phyloP scores from a whole-genome alignment of 2,888 invertebrate species.

The Tiliacea citrago region DNA sequence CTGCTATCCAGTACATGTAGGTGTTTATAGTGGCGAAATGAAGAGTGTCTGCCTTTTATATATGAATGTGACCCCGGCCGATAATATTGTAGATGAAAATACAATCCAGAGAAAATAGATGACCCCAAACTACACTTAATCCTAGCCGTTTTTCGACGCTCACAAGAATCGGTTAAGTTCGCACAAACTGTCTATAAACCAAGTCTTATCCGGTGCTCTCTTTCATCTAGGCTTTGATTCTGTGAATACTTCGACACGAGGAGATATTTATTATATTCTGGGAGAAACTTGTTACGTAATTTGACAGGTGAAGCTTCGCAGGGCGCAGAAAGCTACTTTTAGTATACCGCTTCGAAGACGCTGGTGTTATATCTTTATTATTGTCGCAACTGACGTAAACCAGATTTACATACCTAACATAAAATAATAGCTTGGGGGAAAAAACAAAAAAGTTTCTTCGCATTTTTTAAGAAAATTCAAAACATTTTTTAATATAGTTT shows the following conservation, averaged over 20 bases:
- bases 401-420: constrained; percentile 8
- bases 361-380: constrained; percentile 17
- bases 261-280: constrained; percentile 43
- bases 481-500: too few relatives aligned
- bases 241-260: constrained; percentile 41
- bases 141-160: constrained; percentile 33
- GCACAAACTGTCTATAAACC: constrained; percentile 43
- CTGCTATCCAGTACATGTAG: constrained; percentile 3
- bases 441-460: too few relatives aligned
- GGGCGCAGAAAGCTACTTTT: background rate
- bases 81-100: constrained; percentile 47
- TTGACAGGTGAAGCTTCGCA: constrained; percentile 47
- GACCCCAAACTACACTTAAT: constrained; percentile 43
- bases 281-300: constrained; percentile 44
- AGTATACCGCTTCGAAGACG: background rate
- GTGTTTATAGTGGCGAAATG: constrained; percentile 6
- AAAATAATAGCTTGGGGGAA: too few relatives aligned
- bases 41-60: constrained; percentile 9
- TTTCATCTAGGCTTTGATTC: constrained; percentile 34
- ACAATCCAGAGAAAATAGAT: constrained; percentile 44
- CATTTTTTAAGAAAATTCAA: too few relatives aligned
- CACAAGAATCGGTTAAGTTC: constrained; percentile 37
- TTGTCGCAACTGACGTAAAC: background rate
- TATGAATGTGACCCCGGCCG: constrained; percentile 30
- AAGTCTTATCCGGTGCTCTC: constrained; percentile 38